These are phyloP conservation scores for Sarcophaga variegata DNA, from an alignment of 2,888 invertebrate genomes.

Conservation along the genomic window DNA sequence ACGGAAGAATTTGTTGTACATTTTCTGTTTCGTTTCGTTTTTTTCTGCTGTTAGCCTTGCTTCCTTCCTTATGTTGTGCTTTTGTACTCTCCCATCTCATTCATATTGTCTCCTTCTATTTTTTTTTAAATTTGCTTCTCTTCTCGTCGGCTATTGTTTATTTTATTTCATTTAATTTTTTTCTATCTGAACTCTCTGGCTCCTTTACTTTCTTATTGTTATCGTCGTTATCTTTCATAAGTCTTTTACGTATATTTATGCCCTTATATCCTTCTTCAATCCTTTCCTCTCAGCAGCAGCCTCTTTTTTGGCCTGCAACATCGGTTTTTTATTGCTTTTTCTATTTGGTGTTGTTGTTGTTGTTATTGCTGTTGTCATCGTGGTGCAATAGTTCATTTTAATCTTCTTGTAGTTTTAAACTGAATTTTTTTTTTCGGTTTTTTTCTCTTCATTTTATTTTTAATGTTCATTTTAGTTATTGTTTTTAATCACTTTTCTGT, in stretches of 20 bases:
- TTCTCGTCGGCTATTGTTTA: constrained; percentile 65
- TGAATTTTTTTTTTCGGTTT: constrained; percentile 47
- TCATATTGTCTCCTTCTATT: constrained; percentile 69
- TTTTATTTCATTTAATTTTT: constrained; percentile 71
- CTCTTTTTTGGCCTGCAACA: constrained; percentile 71
- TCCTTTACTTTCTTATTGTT: constrained; percentile 49
- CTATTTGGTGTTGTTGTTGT: constrained; percentile 22
- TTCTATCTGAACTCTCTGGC: not conserved
- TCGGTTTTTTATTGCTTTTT: constrained; percentile 47
- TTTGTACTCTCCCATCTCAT: constrained; percentile 69
- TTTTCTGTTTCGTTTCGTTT: constrained; percentile 24
- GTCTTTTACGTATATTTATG: constrained; percentile 24
- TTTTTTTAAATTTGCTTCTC: constrained; percentile 71
- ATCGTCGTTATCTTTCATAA: constrained; percentile 60
- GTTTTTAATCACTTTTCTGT: constrained; percentile 64
- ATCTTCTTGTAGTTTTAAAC: constrained; percentile 55
- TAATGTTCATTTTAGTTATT: constrained; percentile 58
- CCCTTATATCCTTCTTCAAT: not conserved
- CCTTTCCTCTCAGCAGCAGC: not conserved
- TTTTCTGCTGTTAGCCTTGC: constrained; percentile 31
- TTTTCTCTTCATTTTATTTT: constrained; percentile 45
- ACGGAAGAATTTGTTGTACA: constrained; percentile 68
- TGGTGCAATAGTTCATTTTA: constrained; percentile 61
- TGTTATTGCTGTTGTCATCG: constrained; percentile 61
- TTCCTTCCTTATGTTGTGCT: constrained; percentile 70